Conservation (phyloP, 1,140 invertebrate genomes). For the Homarus americanus region DNA sequence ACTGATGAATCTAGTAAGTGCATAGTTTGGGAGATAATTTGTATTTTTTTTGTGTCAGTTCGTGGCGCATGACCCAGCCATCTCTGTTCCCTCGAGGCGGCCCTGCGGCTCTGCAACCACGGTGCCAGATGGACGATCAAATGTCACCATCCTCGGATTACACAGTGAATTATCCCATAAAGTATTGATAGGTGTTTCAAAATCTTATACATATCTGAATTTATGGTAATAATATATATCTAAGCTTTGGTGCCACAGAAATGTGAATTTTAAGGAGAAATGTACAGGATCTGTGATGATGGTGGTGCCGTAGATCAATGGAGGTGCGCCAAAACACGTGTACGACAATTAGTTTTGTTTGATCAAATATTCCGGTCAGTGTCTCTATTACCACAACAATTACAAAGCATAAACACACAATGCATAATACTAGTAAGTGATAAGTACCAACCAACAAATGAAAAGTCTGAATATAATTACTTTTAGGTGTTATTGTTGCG, state of each 20-base stretch:
- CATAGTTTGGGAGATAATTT: no score
- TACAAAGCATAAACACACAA: background rate
- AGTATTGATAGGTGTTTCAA: background rate
- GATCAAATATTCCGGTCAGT: background rate
- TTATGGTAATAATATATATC: no score
- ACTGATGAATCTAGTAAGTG: no score
- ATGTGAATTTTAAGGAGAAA: background rate
- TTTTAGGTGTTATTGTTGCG: background rate
- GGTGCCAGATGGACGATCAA: conserved; percentile 7
- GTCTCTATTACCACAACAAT: background rate
- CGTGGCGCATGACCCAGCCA: no score
- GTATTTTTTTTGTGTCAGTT: no score
- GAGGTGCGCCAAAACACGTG: background rate
- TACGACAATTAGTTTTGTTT: background rate
- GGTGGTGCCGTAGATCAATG: background rate
- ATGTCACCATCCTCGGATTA: background rate
- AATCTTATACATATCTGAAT: background rate
- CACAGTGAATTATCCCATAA: background rate
- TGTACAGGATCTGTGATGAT: background rate
- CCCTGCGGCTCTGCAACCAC: conserved; percentile 7
- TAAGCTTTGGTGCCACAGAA: background rate
- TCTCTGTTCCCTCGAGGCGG: conserved; percentile 8
- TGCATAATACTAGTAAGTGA: no score
- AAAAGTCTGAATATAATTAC: no score
- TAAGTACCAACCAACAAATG: no score